A percentile compares a stretch with the other conserved stretches of the same genome.
Evolutionary conservation across 2,113 vertebrate genomes (phyloP).

Genomic region (Corythornis madagascariensis): DNA sequence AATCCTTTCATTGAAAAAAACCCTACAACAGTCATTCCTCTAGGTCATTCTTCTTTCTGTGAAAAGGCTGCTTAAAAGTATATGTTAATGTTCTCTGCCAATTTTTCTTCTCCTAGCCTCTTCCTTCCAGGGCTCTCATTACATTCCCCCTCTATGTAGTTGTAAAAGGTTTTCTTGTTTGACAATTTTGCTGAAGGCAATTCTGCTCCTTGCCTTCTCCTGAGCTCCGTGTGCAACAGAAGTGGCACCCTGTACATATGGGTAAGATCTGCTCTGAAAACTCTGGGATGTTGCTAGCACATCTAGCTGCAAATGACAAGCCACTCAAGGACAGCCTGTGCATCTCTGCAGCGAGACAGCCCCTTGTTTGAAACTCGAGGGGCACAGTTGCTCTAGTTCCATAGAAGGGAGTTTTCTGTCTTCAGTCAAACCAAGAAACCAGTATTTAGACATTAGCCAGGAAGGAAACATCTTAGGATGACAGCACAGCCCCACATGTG

Average conservation of each 20-base stretch:
- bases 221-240: constrained; percentile 2
- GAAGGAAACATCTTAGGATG: neutral
- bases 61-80: constrained; percentile 18
- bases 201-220: constrained; percentile 34
- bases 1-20: neutral
- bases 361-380: neutral
- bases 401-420: neutral
- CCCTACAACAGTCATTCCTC: neutral
- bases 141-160: neutral
- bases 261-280: constrained; percentile 23
- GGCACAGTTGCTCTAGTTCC: neutral
- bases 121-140: constrained; percentile 7
- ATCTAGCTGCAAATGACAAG: neutral
- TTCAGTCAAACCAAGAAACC: neutral
- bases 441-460: neutral
- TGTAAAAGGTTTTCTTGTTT: constrained; percentile 42
- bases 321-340: neutral
- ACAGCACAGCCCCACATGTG: neutral
- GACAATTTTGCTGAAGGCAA: constrained; percentile 50
- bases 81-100: neutral
- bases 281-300: neutral
- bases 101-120: neutral
- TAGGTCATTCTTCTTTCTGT: neutral
- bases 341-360: neutral
- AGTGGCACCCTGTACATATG: neutral